Evolutionary conservation across 2,888 invertebrate genomes (phyloP).

Genomic region (Cephonodes hylas): DNA sequence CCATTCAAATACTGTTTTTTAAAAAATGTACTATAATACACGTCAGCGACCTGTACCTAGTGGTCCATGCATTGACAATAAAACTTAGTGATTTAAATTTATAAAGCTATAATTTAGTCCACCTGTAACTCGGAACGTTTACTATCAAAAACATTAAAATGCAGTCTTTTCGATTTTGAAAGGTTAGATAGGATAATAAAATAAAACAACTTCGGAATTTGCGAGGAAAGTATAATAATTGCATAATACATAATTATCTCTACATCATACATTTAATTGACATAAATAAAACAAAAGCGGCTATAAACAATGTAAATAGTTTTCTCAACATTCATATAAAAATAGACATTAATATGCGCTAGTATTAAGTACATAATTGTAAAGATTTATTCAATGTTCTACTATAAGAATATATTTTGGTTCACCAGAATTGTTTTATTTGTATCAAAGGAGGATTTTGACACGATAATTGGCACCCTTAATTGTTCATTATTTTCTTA

Average conservation of each 20-base stretch:
- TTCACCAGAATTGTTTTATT: background rate
- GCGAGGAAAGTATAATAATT: conserved; percentile 20
- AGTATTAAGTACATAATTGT: background rate
- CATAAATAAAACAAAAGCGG: conserved; percentile 31
- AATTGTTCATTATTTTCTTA: background rate
- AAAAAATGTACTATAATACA: too few species aligned
- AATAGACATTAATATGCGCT: conserved; percentile 46
- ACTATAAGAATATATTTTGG: background rate
- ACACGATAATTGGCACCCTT: background rate
- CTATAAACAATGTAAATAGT: conserved; percentile 1
- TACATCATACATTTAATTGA: conserved; percentile 44
- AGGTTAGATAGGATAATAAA: background rate
- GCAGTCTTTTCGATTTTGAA: too few species aligned
- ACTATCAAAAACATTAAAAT: too few species aligned
- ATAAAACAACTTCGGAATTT: background rate
- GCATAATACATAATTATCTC: conserved; percentile 33
- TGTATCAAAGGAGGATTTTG: background rate
- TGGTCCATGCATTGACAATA: too few species aligned
- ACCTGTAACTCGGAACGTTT: too few species aligned
- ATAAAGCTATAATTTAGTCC: too few species aligned
- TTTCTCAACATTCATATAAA: conserved; percentile 56
- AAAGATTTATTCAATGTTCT: background rate
- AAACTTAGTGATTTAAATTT: too few species aligned
- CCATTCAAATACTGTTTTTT: too few species aligned
- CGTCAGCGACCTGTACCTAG: too few species aligned